Percentiles rank a stretch among this genome's conserved stretches.
Evolutionary conservation across 2,888 invertebrate species (phyloP).

Genomic region (Branchellion lobata): DNA sequence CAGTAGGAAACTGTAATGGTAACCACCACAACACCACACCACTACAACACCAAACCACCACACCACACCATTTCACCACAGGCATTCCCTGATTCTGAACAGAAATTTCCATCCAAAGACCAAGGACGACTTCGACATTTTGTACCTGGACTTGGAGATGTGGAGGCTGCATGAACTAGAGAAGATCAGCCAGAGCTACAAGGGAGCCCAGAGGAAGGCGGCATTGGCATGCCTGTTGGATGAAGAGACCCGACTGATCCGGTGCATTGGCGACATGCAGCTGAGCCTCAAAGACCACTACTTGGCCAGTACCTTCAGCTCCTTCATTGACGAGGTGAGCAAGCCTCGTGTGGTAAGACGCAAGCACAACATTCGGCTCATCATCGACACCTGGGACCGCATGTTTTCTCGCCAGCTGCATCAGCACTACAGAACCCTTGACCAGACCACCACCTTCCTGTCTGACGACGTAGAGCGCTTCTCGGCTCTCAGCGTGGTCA

Average conservation of each 20-base stretch:
- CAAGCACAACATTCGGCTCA: not conserved
- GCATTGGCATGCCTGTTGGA: constrained; percentile 28
- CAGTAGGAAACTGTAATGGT: too few relatives aligned
- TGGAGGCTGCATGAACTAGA: constrained; percentile 20
- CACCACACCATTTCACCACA: not conserved
- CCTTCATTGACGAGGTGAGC: constrained; percentile 28
- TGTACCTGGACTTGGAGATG: constrained; percentile 27
- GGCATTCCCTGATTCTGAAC: not conserved
- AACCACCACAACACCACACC: too few relatives aligned
- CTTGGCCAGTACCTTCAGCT: not conserved
- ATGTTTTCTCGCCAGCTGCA: constrained; percentile 21
- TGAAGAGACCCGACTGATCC: constrained; percentile 28
- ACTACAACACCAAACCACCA: too few relatives aligned
- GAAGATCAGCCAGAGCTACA: not conserved
- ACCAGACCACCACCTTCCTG: constrained; percentile 27
- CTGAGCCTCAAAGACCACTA: constrained; percentile 10
- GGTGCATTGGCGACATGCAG: constrained; percentile 32
- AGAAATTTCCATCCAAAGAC: constrained; percentile 19
- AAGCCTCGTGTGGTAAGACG: constrained; percentile 6
- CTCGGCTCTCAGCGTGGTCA: constrained; percentile 5
- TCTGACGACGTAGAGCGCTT: constrained; percentile 5
- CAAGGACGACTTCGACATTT: constrained; percentile 41
- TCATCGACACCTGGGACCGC: constrained; percentile 31
- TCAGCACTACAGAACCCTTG: constrained; percentile 10
- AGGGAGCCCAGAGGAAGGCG: constrained; percentile 20